phyloP scores from a whole-genome alignment of 2,113 vertebrate species.

The Barnardius zonarius region DNA sequence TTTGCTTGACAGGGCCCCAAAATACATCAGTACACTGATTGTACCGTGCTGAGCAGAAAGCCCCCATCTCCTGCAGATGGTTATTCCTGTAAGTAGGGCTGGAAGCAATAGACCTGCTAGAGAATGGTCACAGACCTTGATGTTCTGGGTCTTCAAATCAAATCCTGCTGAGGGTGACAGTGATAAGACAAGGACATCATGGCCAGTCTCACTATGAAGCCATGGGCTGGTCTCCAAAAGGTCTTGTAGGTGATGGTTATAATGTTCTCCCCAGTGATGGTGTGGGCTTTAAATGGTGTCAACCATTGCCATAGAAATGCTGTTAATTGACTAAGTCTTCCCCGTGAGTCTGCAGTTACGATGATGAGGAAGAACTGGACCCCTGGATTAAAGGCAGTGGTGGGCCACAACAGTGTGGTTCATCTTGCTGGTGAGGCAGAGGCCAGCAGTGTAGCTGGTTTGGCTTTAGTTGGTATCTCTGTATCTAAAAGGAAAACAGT shows the following conservation, averaged over 20 bases:
- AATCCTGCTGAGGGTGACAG: background rate
- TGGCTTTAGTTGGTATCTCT: background rate
- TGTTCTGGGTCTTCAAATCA: background rate
- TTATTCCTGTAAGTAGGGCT: background rate
- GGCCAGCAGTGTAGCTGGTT: too few species aligned
- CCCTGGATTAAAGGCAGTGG: background rate
- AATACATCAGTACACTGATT: too few species aligned
- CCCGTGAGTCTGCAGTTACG: background rate
- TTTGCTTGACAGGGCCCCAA: background rate
- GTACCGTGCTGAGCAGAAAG: background rate
- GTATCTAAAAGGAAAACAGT: background rate
- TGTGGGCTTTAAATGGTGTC: background rate
- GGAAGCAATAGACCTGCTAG: background rate
- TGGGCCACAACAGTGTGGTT: background rate
- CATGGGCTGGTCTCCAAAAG: background rate
- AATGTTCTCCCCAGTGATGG: background rate
- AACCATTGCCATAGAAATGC: background rate
- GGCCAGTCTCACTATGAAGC: background rate
- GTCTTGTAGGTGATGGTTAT: background rate
- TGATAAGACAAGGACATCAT: rapidly evolving
- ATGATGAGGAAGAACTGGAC: background rate
- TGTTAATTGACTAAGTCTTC: background rate
- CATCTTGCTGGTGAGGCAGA: background rate
- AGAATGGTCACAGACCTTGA: background rate
- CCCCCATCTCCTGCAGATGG: background rate